Percentiles rank a stretch among this genome's conserved stretches.
These are phyloP conservation scores for Synaphobranchus kaupii DNA, from an alignment of 2,797 vertebrate genomes.

Conservation along the genomic window DNA sequence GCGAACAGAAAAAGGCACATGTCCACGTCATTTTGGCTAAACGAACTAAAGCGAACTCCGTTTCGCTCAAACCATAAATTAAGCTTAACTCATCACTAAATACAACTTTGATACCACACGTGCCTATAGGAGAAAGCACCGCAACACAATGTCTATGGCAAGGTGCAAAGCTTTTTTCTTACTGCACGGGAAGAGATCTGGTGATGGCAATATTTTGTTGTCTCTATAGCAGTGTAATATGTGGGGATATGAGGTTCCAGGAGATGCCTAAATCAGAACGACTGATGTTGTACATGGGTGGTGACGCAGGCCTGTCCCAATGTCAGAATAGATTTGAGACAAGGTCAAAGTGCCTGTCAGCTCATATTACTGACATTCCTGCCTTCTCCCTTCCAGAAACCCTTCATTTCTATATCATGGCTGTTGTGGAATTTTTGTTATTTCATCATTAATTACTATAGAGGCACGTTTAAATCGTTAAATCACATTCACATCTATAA, in stretches of 20 bases:
- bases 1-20: no score
- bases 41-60: no score
- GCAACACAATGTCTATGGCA: background rate
- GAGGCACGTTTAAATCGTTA: background rate
- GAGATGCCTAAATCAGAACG: background rate
- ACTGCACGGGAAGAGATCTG: background rate
- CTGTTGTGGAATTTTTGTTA: background rate
- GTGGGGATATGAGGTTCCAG: background rate
- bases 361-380: background rate
- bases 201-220: background rate
- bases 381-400: background rate
- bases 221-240: background rate
- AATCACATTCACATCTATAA: background rate
- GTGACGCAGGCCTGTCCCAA: background rate
- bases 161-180: background rate
- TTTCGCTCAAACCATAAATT: no score
- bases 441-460: background rate
- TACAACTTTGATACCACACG: background rate
- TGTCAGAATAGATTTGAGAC: background rate
- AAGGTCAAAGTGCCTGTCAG: background rate
- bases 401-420: background rate
- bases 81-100: background rate
- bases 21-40: no score
- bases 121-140: background rate
- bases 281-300: background rate